Evolutionary conservation across 2,113 vertebrate species (phyloP), one percentile per base, ranked within the genome.

Genomic region (Ictidomys tridecemlineatus): DNA sequence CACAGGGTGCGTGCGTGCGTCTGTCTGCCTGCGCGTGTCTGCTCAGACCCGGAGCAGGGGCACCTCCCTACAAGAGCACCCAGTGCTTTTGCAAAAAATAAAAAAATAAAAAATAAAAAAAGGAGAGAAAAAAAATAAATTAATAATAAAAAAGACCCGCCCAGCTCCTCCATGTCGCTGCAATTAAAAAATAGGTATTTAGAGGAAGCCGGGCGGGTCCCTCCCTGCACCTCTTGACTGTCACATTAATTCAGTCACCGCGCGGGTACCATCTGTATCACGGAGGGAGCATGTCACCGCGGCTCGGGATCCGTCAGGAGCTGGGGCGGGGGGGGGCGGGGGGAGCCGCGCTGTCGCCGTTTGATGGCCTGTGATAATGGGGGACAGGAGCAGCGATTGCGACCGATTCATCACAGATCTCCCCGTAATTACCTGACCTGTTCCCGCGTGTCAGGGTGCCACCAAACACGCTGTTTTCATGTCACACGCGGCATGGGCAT

Each of bases 231-330:
- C 99, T 99, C 99, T 98, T 99, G 98, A 98, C 98, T 99, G 99
- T 99, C 99, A 99, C 98, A 99, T 99, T 99, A 99, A 99, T 99
- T 99, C 99, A 97, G 98, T 95, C 82, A 96, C 98, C 97, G 95
- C 78, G 94, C 97, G 98, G 98, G 98, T 97, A 98, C 98, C 98
- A 97, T 99, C 98, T 98, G 97, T 97, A 97, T 98, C 97, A 97
- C 18, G 78, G 17, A 30, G 70, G 98, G 73, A 97, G 96, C 58
- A 95, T 98, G 98, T 99, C 99, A 98, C 98, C 96, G 96, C 98
- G 97, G 45, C 97, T 97, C 96, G 97, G 93, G 95, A 98, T 97
- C 98, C 97, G 97, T 98, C 98, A 95, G 98, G 95, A 97, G 98
- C 98, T 45, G 45, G 45, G 45, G n/a, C n/a, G n/a, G n/a, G n/a